Conservation (phyloP, 2,888 invertebrate species). For the Brachypterus glaber region DNA sequence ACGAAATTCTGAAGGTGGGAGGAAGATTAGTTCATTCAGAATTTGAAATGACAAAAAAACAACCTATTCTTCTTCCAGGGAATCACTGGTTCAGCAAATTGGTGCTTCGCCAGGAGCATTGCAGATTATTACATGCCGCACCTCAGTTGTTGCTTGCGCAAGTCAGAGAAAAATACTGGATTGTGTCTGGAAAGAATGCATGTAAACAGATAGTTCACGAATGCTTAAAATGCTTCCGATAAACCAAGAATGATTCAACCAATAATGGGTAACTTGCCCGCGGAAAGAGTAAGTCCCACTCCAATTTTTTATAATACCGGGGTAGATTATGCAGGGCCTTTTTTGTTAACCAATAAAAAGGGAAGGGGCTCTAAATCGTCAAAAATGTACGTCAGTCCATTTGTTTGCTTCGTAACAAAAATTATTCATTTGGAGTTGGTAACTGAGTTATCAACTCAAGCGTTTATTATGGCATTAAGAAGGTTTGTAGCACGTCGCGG, state of each 20-base stretch:
- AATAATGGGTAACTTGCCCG: conserved; percentile 24
- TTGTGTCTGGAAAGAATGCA: conserved; percentile 16
- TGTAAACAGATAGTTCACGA: conserved; percentile 15
- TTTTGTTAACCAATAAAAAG: conserved; percentile 16
- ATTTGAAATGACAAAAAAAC: conserved; percentile 17
- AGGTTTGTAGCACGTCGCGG: conserved; percentile 24
- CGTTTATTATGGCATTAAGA: conserved; percentile 21
- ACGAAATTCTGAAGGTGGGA: conserved; percentile 16
- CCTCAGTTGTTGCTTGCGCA: conserved; percentile 15
- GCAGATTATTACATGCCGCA: conserved; percentile 18
- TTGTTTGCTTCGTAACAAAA: conserved; percentile 21
- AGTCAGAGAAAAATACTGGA: conserved; percentile 21
- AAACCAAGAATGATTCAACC: conserved; percentile 14
- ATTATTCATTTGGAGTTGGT: conserved; percentile 26
- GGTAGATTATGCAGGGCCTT: conserved; percentile 22
- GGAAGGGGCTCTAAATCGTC: conserved; percentile 15
- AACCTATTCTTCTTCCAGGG: conserved; percentile 18
- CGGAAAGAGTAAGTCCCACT: conserved; percentile 11
- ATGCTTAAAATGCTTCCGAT: conserved; percentile 18
- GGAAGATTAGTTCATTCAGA: conserved; percentile 17
- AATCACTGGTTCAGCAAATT: conserved; percentile 17
- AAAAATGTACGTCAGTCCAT: conserved; percentile 19
- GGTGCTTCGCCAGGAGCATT: conserved; percentile 16
- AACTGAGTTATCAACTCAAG: conserved; percentile 17
- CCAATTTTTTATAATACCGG: conserved; percentile 17